phyloP scores from a whole-genome alignment of 2,888 invertebrate species.

The Lasioglossum figueresi region DNA sequence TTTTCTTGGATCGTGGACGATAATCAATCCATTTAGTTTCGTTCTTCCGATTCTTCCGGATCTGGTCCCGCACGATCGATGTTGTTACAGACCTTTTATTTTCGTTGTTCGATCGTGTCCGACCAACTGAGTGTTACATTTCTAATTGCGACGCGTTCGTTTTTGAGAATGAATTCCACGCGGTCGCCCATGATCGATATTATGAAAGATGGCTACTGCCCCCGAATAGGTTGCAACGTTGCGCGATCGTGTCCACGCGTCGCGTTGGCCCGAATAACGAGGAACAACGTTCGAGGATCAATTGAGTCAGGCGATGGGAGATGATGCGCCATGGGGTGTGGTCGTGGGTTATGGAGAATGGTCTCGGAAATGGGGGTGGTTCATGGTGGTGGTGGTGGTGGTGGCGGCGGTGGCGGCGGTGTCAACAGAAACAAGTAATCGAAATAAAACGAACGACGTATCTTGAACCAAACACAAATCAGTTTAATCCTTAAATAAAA shows the following conservation, averaged over 20 bases:
- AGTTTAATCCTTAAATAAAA: conserved; percentile 84
- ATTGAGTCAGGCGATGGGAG: neutral
- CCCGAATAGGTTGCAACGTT: neutral
- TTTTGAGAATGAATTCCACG: neutral
- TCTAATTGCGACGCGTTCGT: neutral
- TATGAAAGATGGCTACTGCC: neutral
- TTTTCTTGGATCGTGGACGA: neutral
- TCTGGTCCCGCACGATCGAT: neutral
- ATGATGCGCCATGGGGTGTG: neutral
- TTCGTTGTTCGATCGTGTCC: neutral
- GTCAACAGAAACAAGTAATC: conserved; percentile 78
- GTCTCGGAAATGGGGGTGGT: neutral
- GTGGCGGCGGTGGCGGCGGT: conserved; percentile 53
- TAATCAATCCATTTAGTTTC: neutral
- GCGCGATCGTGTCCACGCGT: neutral
- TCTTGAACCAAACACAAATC: conserved; percentile 84
- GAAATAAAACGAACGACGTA: conserved; percentile 80
- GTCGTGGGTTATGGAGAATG: neutral
- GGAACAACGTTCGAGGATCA: neutral
- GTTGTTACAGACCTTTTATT: neutral
- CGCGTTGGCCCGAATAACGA: neutral
- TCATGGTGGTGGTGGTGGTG: neutral
- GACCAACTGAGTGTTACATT: neutral
- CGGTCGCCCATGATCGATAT: neutral
- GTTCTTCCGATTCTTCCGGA: neutral